A percentile compares a stretch with the other conserved stretches of the same genome.
Evolutionary conservation across 2,797 vertebrate species (phyloP).

Genomic region (Amblyraja radiata): DNA sequence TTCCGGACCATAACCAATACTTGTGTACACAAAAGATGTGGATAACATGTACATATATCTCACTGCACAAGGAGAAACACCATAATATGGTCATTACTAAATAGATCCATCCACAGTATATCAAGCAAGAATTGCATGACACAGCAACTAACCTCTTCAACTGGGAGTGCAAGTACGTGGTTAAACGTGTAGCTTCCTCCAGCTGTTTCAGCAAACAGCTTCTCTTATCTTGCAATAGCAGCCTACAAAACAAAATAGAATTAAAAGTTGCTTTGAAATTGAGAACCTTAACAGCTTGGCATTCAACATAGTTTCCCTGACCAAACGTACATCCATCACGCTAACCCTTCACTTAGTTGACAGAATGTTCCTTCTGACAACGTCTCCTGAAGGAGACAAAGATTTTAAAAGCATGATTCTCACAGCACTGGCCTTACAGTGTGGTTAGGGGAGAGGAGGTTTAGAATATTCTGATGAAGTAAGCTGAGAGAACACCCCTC

Average conservation of each 20-base stretch:
- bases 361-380: not conserved
- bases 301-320: not conserved
- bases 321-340: not conserved
- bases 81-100: not conserved
- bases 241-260: slow-evolving; percentile 50
- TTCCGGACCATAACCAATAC: not conserved
- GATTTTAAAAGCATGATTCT: slow-evolving; percentile 1
- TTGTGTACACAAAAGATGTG: not conserved
- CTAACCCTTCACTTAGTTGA: no score
- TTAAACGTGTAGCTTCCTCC: slow-evolving; percentile 85
- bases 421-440: not conserved
- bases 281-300: not conserved
- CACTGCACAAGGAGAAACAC: not conserved
- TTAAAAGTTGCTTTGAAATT: not conserved
- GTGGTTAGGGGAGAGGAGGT: not conserved
- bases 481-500: not conserved
- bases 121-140: not conserved
- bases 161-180: slow-evolving; percentile 90
- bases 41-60: not conserved
- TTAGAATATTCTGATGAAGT: not conserved
- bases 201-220: slow-evolving; percentile 83
- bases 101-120: not conserved
- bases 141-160: slow-evolving; percentile 72
- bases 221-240: slow-evolving; percentile 75
- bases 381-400: not conserved